Conservation (phyloP, 2,113 vertebrate species). For the Cettia cetti region DNA sequence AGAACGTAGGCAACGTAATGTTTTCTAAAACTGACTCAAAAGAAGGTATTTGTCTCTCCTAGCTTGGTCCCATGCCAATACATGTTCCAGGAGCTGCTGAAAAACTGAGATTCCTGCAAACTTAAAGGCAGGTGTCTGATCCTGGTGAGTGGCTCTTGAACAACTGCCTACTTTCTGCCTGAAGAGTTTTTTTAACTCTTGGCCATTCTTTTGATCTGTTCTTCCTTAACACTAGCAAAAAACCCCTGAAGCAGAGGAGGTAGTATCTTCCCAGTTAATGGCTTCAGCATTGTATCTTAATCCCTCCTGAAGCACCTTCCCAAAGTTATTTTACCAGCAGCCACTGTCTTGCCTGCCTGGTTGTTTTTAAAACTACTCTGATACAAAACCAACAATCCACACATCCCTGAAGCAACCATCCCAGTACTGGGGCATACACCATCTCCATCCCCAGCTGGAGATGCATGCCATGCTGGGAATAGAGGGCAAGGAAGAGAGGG, state of each 20-base stretch:
- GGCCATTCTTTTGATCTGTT: not conserved
- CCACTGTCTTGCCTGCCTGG: not conserved
- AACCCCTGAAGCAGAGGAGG: not conserved
- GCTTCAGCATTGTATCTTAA: not conserved
- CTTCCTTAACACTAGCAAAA: not conserved
- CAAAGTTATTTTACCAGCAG: constrained; percentile 14
- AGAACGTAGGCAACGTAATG: not conserved
- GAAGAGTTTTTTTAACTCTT: constrained; percentile 26
- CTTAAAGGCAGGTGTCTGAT: not conserved
- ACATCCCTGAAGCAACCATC: not conserved
- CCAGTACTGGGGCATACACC: not conserved
- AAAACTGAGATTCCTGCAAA: not conserved
- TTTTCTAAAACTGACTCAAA: not conserved
- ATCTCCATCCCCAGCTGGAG: not conserved
- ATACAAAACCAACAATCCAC: not conserved
- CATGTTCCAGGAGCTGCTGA: not conserved
- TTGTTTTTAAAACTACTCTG: not conserved
- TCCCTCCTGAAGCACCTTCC: not conserved
- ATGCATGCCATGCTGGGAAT: not conserved
- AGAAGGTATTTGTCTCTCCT: not conserved
- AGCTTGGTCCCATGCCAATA: not conserved
- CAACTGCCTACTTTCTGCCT: not conserved
- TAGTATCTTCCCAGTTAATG: constrained; percentile 11
- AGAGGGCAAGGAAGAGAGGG: not conserved
- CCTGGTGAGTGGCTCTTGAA: not conserved